These are phyloP conservation scores for roundworm (Caenorhabditis elegans) DNA, from an alignment of 1,140 invertebrate genomes.

Conservation along the genomic window DNA sequence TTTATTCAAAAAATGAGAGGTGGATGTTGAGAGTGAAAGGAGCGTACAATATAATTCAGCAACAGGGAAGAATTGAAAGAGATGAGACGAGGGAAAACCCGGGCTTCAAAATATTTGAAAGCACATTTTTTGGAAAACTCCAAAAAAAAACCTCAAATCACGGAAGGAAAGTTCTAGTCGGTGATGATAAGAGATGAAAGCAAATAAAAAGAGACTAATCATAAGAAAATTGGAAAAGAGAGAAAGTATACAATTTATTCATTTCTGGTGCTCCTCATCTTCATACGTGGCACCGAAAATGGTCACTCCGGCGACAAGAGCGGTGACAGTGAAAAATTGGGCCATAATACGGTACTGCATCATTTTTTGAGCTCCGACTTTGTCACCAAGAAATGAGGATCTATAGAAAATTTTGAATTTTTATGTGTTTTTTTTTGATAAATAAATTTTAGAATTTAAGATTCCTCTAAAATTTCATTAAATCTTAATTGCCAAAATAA, in stretches of 20 bases:
- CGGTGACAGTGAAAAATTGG: slow-evolving; percentile 58
- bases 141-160: neutral
- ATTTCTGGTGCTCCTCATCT: neutral
- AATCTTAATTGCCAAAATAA: too few species aligned
- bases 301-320: slow-evolving; percentile 54
- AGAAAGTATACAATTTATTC: neutral
- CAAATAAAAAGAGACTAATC: neutral
- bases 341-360: slow-evolving; percentile 62
- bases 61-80: neutral
- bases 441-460: too few species aligned
- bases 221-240: neutral
- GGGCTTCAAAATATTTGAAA: neutral
- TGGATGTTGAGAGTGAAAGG: neutral
- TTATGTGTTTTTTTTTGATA: too few species aligned
- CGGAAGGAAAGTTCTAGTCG: neutral
- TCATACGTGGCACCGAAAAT: slow-evolving; percentile 48
- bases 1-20: neutral
- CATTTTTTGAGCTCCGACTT: slow-evolving; percentile 52
- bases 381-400: slow-evolving; percentile 50
- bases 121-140: too few species aligned
- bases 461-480: too few species aligned
- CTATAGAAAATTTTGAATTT: neutral
- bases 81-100: neutral
- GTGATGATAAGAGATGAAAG: neutral
- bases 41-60: neutral